A percentile compares a stretch with the other conserved stretches of the same genome.
Conservation (phyloP, 2,888 invertebrate species). For the Eupsilia transversa region DNA sequence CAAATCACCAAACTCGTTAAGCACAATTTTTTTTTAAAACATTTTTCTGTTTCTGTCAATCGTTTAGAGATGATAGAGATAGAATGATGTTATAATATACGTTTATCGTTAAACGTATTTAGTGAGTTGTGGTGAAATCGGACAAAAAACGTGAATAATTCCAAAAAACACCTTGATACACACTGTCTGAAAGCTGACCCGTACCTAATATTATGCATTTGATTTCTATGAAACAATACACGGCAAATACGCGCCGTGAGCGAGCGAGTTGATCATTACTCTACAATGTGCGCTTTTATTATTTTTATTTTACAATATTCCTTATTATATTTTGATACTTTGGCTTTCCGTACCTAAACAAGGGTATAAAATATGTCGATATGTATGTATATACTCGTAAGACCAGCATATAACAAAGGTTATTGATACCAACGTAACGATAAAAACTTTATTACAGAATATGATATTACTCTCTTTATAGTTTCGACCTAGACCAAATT, state of each 20-base stretch:
- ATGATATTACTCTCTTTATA: constrained; percentile 9
- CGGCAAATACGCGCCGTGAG: too few species aligned
- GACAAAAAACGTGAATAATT: background rate
- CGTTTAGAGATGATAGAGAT: background rate
- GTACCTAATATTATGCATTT: background rate
- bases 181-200: background rate
- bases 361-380: background rate
- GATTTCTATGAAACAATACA: background rate
- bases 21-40: background rate
- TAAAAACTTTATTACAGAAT: constrained; percentile 28
- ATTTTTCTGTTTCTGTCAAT: background rate
- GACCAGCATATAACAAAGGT: constrained; percentile 1
- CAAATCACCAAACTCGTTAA: background rate
- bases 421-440: constrained; percentile 17
- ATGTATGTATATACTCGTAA: constrained; percentile 2
- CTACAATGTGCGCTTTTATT: background rate
- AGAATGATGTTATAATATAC: background rate
- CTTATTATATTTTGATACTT: background rate
- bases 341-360: too few species aligned
- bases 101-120: background rate
- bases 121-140: background rate
- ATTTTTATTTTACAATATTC: too few species aligned
- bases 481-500: constrained; percentile 23
- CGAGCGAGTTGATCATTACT: background rate
- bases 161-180: background rate